phyloP scores from a whole-genome alignment of 2,797 vertebrate genomes.

The Alosa sapidissima region DNA sequence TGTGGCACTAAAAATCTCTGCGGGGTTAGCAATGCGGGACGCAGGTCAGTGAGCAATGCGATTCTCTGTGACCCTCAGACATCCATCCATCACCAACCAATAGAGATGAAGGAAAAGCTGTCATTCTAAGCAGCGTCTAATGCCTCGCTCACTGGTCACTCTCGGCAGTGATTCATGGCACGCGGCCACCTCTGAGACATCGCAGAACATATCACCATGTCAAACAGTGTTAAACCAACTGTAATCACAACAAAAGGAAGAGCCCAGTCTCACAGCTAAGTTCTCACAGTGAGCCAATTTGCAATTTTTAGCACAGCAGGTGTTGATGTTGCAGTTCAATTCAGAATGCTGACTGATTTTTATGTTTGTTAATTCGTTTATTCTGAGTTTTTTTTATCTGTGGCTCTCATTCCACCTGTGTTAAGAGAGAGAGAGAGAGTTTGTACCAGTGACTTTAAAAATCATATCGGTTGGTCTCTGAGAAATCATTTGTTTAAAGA shows the following conservation, averaged over 20 bases:
- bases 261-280: not conserved
- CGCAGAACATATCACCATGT: not conserved
- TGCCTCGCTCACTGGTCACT: not conserved
- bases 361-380: not conserved
- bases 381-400: not conserved
- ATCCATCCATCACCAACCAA: constrained; percentile 1
- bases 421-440: not conserved
- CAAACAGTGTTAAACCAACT: not conserved
- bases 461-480: too few species aligned
- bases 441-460: not conserved
- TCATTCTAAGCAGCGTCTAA: not conserved
- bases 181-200: not conserved
- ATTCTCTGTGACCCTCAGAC: not conserved
- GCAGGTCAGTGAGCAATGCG: not conserved
- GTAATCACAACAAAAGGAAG: constrained; percentile 18
- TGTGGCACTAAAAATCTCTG: not conserved
- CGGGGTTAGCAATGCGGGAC: not conserved
- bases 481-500: not conserved
- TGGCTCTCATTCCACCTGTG: not conserved
- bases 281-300: not conserved
- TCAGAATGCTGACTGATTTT: not conserved
- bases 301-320: not conserved
- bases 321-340: not conserved
- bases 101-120: constrained; percentile 17
- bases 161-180: not conserved